Percentiles rank a stretch among this genome's conserved stretches.
phyloP scores from a whole-genome alignment of 2,113 vertebrate genomes.

The Marmota flaviventris region DNA sequence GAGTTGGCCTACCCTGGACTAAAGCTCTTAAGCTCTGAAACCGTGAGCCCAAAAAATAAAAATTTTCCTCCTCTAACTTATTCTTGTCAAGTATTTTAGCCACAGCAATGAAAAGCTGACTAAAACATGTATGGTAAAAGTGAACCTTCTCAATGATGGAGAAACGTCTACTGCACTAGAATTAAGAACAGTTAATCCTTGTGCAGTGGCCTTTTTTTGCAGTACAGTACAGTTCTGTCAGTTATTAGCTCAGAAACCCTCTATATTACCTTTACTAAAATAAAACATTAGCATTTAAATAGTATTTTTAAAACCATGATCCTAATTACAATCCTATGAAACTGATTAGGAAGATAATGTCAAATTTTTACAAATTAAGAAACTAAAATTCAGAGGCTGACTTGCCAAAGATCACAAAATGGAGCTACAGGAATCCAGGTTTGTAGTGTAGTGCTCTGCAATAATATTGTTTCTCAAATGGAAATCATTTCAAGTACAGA shows the following conservation, averaged over 20 bases:
- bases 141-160: not conserved
- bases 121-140: not conserved
- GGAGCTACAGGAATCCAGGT: not conserved
- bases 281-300: not conserved
- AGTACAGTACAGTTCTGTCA: not conserved
- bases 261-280: not conserved
- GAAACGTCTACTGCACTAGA: not conserved
- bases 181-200: not conserved
- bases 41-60: too few relatives aligned
- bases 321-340: not conserved
- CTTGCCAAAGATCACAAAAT: not conserved
- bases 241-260: not conserved
- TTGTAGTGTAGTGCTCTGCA: not conserved
- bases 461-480: not conserved
- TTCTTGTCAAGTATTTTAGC: too few relatives aligned
- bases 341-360: not conserved
- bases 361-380: slow-evolving; percentile 35
- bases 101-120: too few relatives aligned
- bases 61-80: too few relatives aligned
- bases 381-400: not conserved
- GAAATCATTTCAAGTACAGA: not conserved
- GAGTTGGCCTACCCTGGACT: too few relatives aligned
- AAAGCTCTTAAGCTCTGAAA: too few relatives aligned
- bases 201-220: not conserved
- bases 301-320: not conserved